Conservation (phyloP, 1,140 invertebrate genomes). For the Hesperophylax magnus region DNA sequence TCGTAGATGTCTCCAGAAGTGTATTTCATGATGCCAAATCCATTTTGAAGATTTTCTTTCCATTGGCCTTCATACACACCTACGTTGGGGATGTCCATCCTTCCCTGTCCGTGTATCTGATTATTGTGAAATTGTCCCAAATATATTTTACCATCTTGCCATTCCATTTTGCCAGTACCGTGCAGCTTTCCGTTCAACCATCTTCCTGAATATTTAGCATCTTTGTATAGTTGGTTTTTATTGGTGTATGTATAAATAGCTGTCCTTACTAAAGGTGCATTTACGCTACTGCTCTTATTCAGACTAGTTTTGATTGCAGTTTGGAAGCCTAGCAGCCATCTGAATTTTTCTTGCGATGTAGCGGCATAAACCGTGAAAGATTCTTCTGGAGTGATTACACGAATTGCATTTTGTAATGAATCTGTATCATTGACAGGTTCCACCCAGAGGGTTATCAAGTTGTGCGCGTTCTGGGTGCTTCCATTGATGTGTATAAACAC, state of each 20-base stretch:
- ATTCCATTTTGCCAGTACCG: constrained; percentile 85
- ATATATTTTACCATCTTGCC: constrained; percentile 85
- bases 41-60: constrained; percentile 87
- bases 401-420: constrained; percentile 75
- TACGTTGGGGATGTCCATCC: constrained; percentile 76
- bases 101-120: constrained; percentile 80
- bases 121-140: constrained; percentile 85
- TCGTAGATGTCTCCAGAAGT: constrained; percentile 81
- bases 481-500: constrained; percentile 81
- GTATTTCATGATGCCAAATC: constrained; percentile 83
- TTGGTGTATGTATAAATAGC: constrained; percentile 80
- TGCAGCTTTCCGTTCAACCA: constrained; percentile 88
- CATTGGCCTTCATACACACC: constrained; percentile 87
- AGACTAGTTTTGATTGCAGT: constrained; percentile 74
- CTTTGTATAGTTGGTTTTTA: constrained; percentile 80
- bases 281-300: constrained; percentile 69
- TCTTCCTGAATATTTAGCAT: constrained; percentile 82
- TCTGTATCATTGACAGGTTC: constrained; percentile 72
- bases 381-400: constrained; percentile 84
- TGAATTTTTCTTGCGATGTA: constrained; percentile 79
- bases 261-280: constrained; percentile 79
- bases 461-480: constrained; percentile 74
- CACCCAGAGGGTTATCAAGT: constrained; percentile 85
- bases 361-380: constrained; percentile 77
- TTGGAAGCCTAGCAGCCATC: constrained; percentile 83